Evolutionary conservation across 2,113 vertebrate genomes (phyloP).

Genomic region (Spheniscus mendiculus): DNA sequence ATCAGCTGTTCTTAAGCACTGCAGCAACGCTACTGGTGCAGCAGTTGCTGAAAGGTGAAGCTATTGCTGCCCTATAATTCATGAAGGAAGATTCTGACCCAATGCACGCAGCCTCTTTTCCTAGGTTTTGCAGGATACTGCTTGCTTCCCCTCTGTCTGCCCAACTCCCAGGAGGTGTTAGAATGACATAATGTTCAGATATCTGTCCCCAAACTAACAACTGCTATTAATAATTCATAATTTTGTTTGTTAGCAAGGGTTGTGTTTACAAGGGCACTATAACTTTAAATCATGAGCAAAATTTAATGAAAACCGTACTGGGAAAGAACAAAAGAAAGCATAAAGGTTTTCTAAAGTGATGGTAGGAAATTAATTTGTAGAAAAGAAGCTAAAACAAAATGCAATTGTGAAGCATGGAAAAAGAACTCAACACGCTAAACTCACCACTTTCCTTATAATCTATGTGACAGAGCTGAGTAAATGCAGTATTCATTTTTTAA

Average conservation of each 20-base stretch:
- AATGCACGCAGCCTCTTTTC: background rate
- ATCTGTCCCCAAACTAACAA: background rate
- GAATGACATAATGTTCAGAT: background rate
- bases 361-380: background rate
- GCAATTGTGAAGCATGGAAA: background rate
- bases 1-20: background rate
- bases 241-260: background rate
- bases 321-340: background rate
- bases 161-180: background rate
- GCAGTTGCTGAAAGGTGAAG: background rate
- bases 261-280: background rate
- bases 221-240: background rate
- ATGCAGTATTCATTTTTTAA: conserved; percentile 35
- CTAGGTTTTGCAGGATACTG: background rate
- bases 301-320: background rate
- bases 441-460: background rate
- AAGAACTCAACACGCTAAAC: background rate
- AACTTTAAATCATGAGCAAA: background rate
- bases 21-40: background rate
- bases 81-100: background rate
- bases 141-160: background rate
- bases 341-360: background rate
- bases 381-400: background rate
- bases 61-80: background rate
- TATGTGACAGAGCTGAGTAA: conserved; percentile 1